phyloP scores from a whole-genome alignment of 1,140 invertebrate species.

The Drosophila bocki region DNA sequence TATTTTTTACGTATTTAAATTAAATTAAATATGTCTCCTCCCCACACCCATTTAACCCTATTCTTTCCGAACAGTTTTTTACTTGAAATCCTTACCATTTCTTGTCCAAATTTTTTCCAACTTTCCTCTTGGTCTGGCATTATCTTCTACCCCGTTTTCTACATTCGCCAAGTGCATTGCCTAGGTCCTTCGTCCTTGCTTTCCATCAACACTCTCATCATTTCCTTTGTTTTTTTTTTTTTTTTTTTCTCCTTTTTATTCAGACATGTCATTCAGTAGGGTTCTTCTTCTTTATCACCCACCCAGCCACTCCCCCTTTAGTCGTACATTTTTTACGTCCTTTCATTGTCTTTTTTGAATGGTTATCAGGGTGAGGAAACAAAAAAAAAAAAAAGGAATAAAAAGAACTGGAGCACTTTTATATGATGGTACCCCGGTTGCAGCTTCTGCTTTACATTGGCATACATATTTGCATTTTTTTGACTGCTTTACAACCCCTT shows the following conservation, averaged over 20 bases:
- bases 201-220: conserved; percentile 48
- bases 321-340: conserved; percentile 46
- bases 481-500: conserved; percentile 33
- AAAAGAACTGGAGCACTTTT: conserved; percentile 43
- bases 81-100: background rate
- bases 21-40: conserved; percentile 21
- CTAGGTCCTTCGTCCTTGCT: conserved; percentile 8
- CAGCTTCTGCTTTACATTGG: conserved; percentile 66
- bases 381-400: background rate
- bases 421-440: conserved; percentile 44
- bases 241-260: conserved; percentile 32
- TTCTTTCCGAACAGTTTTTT: conserved; percentile 20
- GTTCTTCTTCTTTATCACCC: conserved; percentile 24
- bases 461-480: conserved; percentile 70
- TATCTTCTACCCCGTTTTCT: conserved; percentile 16
- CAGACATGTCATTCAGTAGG: conserved; percentile 47
- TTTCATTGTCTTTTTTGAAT: conserved; percentile 58
- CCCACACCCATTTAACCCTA: conserved; percentile 34
- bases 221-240: conserved; percentile 53
- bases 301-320: background rate
- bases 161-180: conserved; percentile 36
- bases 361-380: conserved; percentile 15
- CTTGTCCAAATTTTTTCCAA: too few relatives aligned
- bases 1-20: conserved; percentile 21
- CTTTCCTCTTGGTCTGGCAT: conserved; percentile 19